Base-by-base conservation (phyloP, 2,888 invertebrate genomes). In the Elgonia sp. region DNA sequence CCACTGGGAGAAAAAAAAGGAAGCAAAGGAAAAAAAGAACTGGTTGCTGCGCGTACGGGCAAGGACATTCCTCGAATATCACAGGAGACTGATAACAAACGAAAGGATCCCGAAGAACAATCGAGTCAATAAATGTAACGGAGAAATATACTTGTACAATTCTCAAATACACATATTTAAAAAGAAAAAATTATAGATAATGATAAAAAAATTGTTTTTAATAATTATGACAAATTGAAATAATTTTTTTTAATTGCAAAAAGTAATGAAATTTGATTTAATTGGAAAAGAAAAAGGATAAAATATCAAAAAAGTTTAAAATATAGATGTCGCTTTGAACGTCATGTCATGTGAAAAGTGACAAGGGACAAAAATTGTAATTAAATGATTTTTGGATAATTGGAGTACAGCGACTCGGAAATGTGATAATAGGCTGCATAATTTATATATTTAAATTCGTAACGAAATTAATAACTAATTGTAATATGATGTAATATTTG, bases 51-150 rank as follows among this genome's bases (percentile, higher is more conserved):
- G 75, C 80, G 62, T 82, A 82, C 81, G 70, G 37, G 63, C 86
- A 77, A 82, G 76, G 86, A 86, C 86, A 86, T 86, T 83, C 86
- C 72, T 72, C 82, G 82, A 86, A 86, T 82, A 77, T 86, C 86
- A 70, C 37, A 77, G 57, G 65, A 57, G 77, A 86, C 76, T 86
- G 82, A 86, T 86, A 86, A 53, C 77, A 72, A 82, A 86, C 82
- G 65, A 82, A 82, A 86, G 65, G 86, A 82, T 70, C 63, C 80
- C 20, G 29, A 42, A 40, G 67, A 75, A 86, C 80, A 86, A 86
- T 86, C 80, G 62, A 40, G 69, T 69, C 53, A 39, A 77, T 77
- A 72, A 73, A 72, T 55, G 46, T 57, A 62, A 63, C 75, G 42
- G 57, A 14, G 20, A 67, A 76, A 67, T 55, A 67, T 42, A 46